phyloP scores from a whole-genome alignment of 1,140 invertebrate genomes.

The Drosophila rhopaloa region DNA sequence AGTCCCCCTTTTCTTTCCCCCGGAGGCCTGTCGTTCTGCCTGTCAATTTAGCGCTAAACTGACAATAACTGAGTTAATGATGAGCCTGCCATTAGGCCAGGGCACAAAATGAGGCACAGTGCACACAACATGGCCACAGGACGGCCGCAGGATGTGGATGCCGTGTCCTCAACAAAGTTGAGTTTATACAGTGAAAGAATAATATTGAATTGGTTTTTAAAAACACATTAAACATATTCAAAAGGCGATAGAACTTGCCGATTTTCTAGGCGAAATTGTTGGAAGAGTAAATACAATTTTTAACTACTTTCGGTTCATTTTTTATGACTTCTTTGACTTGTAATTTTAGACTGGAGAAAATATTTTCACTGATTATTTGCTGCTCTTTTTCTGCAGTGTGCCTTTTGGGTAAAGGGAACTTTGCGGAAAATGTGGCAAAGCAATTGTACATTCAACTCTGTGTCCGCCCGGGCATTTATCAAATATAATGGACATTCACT shows the following conservation, averaged over 20 bases:
- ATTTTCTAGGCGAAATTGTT: too few relatives aligned
- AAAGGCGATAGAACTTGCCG: neutral
- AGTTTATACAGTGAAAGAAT: slow-evolving; percentile 21
- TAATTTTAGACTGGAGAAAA: too few relatives aligned
- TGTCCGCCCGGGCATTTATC: slow-evolving; percentile 70
- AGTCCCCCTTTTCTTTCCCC: neutral
- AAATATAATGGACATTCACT: slow-evolving; percentile 79
- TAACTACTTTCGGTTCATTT: too few relatives aligned
- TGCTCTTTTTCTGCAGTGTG: slow-evolving; percentile 2
- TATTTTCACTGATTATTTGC: too few relatives aligned
- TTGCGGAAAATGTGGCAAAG: slow-evolving; percentile 27
- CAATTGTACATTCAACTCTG: slow-evolving; percentile 64
- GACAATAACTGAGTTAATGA: slow-evolving; percentile 79
- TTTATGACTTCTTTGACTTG: too few relatives aligned
- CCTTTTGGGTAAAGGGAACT: slow-evolving; percentile 13
- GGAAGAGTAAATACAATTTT: too few relatives aligned
- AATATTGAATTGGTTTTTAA: neutral
- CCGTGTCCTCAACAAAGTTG: slow-evolving; percentile 36
- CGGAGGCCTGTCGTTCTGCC: slow-evolving; percentile 30
- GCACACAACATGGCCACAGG: slow-evolving; percentile 27
- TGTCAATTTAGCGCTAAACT: slow-evolving; percentile 76
- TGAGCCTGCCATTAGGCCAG: slow-evolving; percentile 67
- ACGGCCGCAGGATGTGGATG: slow-evolving; percentile 37
- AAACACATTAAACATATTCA: neutral
- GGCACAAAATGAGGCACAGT: slow-evolving; percentile 54